A percentile compares a stretch with the other conserved stretches of the same genome.
Evolutionary conservation across 2,888 invertebrate species (phyloP).

Genomic region (Pristionchus fissidentatus): DNA sequence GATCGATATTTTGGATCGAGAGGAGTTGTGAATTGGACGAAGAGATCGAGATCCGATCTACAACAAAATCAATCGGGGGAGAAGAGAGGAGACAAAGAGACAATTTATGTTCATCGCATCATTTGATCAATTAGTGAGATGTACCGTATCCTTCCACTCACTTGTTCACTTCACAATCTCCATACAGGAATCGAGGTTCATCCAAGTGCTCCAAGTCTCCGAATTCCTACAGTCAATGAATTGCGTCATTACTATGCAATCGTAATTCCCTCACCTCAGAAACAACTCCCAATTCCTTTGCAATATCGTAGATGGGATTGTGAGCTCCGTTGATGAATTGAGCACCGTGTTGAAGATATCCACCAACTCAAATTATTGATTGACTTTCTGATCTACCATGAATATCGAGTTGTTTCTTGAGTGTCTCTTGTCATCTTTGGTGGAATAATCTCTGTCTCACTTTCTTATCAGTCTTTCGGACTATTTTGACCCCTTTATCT

Average conservation of each 20-base stretch:
- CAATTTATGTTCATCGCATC: background rate
- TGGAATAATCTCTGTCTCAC: background rate
- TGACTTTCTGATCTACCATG: background rate
- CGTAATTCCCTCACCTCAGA: background rate
- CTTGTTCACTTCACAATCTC: slow-evolving; percentile 39
- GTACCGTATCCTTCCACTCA: background rate
- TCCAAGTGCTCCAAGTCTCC: slow-evolving; percentile 45
- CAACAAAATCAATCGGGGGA: no score
- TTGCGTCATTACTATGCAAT: background rate
- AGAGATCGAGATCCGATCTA: background rate
- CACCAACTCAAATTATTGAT: slow-evolving; percentile 59
- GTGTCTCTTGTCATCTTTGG: background rate
- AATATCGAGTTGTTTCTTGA: background rate
- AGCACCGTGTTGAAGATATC: slow-evolving; percentile 72
- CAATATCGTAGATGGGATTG: slow-evolving; percentile 70
- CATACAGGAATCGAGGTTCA: background rate
- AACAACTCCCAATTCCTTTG: slow-evolving; percentile 55
- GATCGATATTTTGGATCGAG: slow-evolving; percentile 61
- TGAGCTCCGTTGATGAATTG: slow-evolving; percentile 64
- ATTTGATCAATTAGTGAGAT: background rate
- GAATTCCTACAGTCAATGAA: background rate
- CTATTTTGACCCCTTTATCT: slow-evolving; percentile 9
- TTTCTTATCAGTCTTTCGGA: background rate
- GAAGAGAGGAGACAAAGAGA: background rate
- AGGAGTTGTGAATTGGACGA: slow-evolving; percentile 21